Conservation (phyloP, 23 tunicate genomes). For the Aplidium turbinatum region DNA sequence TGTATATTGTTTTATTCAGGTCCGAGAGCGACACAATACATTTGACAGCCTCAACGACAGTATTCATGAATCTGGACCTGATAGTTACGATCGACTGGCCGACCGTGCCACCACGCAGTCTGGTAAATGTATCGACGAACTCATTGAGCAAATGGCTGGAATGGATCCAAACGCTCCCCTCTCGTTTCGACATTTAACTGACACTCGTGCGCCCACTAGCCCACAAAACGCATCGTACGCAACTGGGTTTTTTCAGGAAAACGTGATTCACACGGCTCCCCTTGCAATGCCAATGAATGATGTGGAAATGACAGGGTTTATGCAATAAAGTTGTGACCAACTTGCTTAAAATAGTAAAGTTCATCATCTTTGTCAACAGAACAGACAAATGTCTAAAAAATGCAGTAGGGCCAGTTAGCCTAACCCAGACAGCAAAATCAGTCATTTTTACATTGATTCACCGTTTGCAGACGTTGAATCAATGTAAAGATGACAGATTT, state of each 20-base stretch:
- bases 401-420: too few relatives aligned
- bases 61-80: conserved; percentile 54
- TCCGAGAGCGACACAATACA: conserved; percentile 50
- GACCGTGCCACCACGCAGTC: conserved; percentile 69
- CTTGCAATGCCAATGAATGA: conserved; percentile 1
- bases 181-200: conserved; percentile 1
- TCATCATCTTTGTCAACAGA: too few relatives aligned
- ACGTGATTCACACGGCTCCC: not conserved
- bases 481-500: too few relatives aligned
- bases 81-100: conserved; percentile 74
- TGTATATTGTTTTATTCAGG: conserved; percentile 10
- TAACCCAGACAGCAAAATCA: too few relatives aligned
- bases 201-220: conserved; percentile 12
- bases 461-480: too few relatives aligned
- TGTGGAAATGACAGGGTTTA: conserved; percentile 26
- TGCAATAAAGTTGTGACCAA: too few relatives aligned
- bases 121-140: conserved; percentile 48
- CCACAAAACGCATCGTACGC: not conserved
- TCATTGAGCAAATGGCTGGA: conserved; percentile 30
- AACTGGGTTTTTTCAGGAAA: conserved; percentile 39
- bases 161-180: conserved; percentile 1
- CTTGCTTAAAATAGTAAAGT: too few relatives aligned
- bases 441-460: too few relatives aligned
- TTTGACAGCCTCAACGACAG: conserved; percentile 56
- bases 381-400: too few relatives aligned